Evolutionary conservation across 2,113 vertebrate species (phyloP).

Genomic region (Sminthopsis crassicaudata): DNA sequence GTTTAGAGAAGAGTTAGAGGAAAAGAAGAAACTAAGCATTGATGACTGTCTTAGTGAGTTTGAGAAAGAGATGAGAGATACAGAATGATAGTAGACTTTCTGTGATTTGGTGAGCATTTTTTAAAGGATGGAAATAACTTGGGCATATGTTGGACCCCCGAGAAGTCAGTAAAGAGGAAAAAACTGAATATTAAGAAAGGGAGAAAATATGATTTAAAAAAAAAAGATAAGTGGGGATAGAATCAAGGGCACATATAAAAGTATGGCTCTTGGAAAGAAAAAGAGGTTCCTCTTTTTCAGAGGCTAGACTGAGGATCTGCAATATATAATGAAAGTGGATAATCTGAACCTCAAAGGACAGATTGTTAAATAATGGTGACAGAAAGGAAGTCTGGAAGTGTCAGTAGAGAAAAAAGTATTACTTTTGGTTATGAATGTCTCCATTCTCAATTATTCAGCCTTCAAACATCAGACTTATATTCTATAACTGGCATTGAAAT

Average conservation of each 20-base stretch:
- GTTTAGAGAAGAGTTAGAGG: not conserved
- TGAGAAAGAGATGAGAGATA: not conserved
- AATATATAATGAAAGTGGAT: not conserved
- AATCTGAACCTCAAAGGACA: not conserved
- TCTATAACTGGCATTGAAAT: not conserved
- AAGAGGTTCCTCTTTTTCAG: not conserved
- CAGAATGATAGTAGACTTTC: not conserved
- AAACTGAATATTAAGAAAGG: not conserved
- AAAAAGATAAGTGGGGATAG: not conserved
- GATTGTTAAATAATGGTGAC: not conserved
- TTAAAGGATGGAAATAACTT: not conserved
- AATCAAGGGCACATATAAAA: not conserved
- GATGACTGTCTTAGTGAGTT: not conserved
- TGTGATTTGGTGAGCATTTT: not conserved
- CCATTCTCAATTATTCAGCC: not conserved
- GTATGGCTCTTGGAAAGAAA: not conserved
- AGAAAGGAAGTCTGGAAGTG: not conserved
- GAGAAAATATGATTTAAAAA: not conserved
- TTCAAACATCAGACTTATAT: not conserved
- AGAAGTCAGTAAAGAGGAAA: not conserved
- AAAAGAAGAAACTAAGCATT: not conserved
- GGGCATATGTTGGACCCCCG: not conserved
- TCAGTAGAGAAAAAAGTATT: not conserved
- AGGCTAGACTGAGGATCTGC: not conserved
- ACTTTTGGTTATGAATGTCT: not conserved